Evolutionary conservation across 2,888 invertebrate genomes (phyloP).

Genomic region (Siphonodentalium dalli): DNA sequence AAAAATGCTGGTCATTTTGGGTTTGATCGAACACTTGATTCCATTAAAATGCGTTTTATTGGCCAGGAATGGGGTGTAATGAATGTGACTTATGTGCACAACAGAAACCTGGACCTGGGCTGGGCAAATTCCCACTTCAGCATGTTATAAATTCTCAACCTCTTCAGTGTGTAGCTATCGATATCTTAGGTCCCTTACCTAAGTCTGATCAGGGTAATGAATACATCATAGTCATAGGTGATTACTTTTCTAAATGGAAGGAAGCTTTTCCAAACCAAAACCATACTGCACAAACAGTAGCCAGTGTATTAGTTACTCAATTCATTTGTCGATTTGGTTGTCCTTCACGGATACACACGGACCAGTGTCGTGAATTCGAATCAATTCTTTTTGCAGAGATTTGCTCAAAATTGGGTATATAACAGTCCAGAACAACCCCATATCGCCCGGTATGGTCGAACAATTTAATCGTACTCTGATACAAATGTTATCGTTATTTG

Average conservation of each 20-base stretch:
- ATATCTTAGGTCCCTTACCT: background rate
- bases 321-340: constrained; percentile 3
- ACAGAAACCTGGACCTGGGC: constrained; percentile 29
- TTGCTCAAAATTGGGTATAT: background rate
- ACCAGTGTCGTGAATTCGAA: constrained; percentile 1
- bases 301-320: constrained; percentile 10
- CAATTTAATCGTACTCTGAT: too few relatives aligned
- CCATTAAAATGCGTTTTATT: constrained; percentile 20
- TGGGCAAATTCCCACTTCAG: constrained; percentile 22
- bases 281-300: constrained; percentile 13
- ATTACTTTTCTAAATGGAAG: constrained; percentile 17
- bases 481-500: too few relatives aligned
- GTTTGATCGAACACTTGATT: constrained; percentile 21
- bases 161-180: background rate
- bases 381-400: too few relatives aligned
- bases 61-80: constrained; percentile 26
- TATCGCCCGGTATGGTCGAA: too few relatives aligned
- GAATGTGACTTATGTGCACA: constrained; percentile 26
- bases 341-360: constrained; percentile 3
- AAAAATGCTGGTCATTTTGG: constrained; percentile 27
- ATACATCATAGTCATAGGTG: constrained; percentile 11
- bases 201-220: background rate
- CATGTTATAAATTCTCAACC: constrained; percentile 11
- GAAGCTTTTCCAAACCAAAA: constrained; percentile 15
- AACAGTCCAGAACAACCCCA: background rate